Base-by-base conservation (phyloP, 1,140 invertebrate species). In the Mizuhopecten yessoensis region DNA sequence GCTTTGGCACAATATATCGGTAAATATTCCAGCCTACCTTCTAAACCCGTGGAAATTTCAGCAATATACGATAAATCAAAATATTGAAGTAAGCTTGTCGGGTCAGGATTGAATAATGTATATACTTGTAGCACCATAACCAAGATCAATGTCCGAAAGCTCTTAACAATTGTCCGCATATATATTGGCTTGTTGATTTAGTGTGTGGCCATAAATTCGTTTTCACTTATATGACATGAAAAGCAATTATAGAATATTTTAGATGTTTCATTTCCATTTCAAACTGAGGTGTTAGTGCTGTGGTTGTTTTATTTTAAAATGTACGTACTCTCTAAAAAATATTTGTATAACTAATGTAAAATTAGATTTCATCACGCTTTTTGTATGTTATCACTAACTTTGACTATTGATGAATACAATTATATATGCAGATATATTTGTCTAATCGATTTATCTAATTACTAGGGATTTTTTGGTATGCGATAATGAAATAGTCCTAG, bases 51-150 rank as follows among this genome's bases (percentile, higher is more conserved):
- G n/a, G 57, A 3, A 3, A 75, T 7, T 17, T 75, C 57, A 29
- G n/a, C 23, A 75, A 75, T 29, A 29, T 75, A 75, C 0, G n/a
- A 75, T 75, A 75, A 75, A 75, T 75, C 57, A 75, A 75, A 75
- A 75, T 75, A 75, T 75, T 75, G 57, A 75, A 75, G 57, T 75
- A 75, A 75, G 57, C 57, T 75, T 29, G 57, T n/a, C n/a, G 3
- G n/a, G 57, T 29, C 57, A 75, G 57, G 57, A 75, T 75, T 75
- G 23, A 75, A 75, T 75, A 75, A 75, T 75, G 57, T 75, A 75
- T 75, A 75, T 23, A 17, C 57, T 29, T 75, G 23, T 75, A 29
- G 29, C 57, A 29, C 57, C 29, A n/a, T n/a, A n/a, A n/a, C 23
- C n/a, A 75, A 29, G 57, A 75, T 75, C 57, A 75, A 75, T 75